These are phyloP conservation scores for Kryptolebias marmoratus DNA, from an alignment of 2,113 vertebrate species.

Conservation along the genomic window DNA sequence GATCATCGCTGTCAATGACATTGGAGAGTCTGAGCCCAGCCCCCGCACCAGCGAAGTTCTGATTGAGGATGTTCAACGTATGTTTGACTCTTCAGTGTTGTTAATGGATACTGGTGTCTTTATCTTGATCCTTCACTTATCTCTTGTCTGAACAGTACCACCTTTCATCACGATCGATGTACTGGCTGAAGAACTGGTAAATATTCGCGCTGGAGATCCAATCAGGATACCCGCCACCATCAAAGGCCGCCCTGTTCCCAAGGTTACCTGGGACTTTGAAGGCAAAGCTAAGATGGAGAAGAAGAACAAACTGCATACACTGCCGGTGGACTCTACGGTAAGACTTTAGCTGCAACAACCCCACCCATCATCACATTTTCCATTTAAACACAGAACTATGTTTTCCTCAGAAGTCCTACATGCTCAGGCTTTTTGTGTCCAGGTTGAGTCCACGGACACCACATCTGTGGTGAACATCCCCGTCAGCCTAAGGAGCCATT, in stretches of 20 bases:
- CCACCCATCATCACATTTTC: no score
- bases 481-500: slow-evolving; percentile 88
- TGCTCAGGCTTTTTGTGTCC: neutral
- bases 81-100: slow-evolving; percentile 11
- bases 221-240: slow-evolving; percentile 91
- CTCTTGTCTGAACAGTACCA: slow-evolving; percentile 78
- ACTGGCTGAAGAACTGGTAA: slow-evolving; percentile 86
- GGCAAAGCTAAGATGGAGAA: slow-evolving; percentile 90
- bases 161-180: slow-evolving; percentile 90
- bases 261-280: slow-evolving; percentile 94
- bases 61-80: slow-evolving; percentile 91
- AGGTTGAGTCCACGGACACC: slow-evolving; percentile 92
- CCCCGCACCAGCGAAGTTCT: slow-evolving; percentile 89
- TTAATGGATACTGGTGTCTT: neutral
- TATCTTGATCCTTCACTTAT: neutral
- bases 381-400: no score
- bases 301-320: slow-evolving; percentile 90
- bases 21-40: slow-evolving; percentile 96
- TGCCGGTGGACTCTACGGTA: slow-evolving; percentile 88
- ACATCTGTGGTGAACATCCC: slow-evolving; percentile 87
- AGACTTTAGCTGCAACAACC: neutral
- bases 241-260: slow-evolving; percentile 91
- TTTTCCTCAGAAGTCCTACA: neutral
- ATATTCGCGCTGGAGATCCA: slow-evolving; percentile 87
- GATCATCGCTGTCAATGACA: slow-evolving; percentile 95